Conservation (phyloP, 2,888 invertebrate species). For the Zonitis immaculata region DNA sequence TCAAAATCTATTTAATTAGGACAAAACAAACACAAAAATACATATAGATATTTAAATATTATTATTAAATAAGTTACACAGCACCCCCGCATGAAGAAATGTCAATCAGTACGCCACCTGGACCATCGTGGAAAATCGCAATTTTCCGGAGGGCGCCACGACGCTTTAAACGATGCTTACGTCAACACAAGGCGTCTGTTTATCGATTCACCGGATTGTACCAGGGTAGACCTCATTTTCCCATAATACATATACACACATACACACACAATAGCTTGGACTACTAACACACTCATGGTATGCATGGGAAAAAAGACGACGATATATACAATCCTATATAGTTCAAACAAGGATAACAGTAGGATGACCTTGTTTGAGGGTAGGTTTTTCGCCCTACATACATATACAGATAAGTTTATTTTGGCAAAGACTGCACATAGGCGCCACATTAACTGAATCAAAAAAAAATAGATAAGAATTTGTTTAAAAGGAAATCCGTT, state of each 20-base stretch:
- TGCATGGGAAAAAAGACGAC: constrained; percentile 25
- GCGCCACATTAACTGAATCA: constrained; percentile 40
- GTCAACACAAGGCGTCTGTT: constrained; percentile 46
- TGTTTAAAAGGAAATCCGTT: no score
- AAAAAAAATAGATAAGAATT: no score
- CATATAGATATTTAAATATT: constrained; percentile 22
- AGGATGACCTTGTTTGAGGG: constrained; percentile 41
- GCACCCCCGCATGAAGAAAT: constrained; percentile 45
- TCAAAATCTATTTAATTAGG: no score
- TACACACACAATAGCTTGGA: constrained; percentile 10
- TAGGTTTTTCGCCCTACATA: constrained; percentile 46
- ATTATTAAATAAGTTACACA: constrained; percentile 34
- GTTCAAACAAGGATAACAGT: constrained; percentile 26
- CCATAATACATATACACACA: constrained; percentile 4
- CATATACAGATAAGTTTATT: constrained; percentile 45
- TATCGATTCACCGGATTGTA: constrained; percentile 46
- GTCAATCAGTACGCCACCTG: constrained; percentile 50
- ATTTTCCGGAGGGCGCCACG: constrained; percentile 42
- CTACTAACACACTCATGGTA: constrained; percentile 10
- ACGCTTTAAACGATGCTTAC: constrained; percentile 43
- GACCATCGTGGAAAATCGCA: constrained; percentile 44
- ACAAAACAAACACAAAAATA: no score
- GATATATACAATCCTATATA: constrained; percentile 8
- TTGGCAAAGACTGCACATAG: constrained; percentile 40
- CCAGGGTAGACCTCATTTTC: constrained; percentile 36